Percentiles rank a stretch among this genome's conserved stretches.
These are phyloP conservation scores for Tachina lurida DNA, from an alignment of 2,888 invertebrate species.

Conservation along the genomic window DNA sequence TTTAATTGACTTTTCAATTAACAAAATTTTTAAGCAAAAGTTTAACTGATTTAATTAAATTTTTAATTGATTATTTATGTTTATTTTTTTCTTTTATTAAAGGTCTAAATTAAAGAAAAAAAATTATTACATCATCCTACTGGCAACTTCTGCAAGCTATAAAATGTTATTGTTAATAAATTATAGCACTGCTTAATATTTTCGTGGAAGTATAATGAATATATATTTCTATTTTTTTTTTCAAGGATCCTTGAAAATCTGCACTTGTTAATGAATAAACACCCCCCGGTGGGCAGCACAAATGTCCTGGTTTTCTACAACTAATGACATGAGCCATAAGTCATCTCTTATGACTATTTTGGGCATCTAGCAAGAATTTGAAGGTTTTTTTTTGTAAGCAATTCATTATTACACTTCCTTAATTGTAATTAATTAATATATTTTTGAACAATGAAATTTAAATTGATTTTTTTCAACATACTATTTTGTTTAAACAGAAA, in stretches of 20 bases:
- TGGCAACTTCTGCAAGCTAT: too few species aligned
- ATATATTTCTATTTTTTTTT: not conserved
- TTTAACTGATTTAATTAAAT: not conserved
- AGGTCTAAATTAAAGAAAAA: not conserved
- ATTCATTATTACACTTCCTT: slow-evolving; percentile 24
- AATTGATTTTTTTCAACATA: slow-evolving; percentile 38
- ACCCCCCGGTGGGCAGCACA: slow-evolving; percentile 53
- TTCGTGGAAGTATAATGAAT: not conserved
- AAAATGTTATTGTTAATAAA: not conserved
- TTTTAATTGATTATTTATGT: too few species aligned
- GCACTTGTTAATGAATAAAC: slow-evolving; percentile 45
- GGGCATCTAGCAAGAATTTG: not conserved
- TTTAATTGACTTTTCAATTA: too few species aligned
- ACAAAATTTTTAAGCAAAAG: not conserved
- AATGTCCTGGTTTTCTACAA: slow-evolving; percentile 43
- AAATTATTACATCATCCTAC: too few species aligned
- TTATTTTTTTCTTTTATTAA: too few species aligned
- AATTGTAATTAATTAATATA: slow-evolving; percentile 69
- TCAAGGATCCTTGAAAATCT: not conserved
- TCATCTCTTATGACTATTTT: not conserved
- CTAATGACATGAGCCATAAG: slow-evolving; percentile 57
- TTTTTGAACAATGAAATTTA: slow-evolving; percentile 47
- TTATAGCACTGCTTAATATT: not conserved
- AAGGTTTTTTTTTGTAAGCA: not conserved
- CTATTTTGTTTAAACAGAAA: slow-evolving; percentile 44